Conservation (phyloP, 1,140 invertebrate species). For the Tetramorium parvispinum region DNA sequence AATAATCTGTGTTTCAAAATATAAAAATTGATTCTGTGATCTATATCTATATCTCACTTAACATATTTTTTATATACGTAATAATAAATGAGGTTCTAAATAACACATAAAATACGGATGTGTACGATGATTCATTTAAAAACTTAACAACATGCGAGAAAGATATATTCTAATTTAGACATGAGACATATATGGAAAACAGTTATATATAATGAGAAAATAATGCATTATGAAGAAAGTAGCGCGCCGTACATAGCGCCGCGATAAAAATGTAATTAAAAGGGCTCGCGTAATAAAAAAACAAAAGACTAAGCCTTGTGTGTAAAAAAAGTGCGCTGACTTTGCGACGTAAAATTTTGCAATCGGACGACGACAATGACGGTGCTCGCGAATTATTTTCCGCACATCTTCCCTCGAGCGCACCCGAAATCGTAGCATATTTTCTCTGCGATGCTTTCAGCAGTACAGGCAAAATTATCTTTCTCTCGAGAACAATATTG, state of each 20-base stretch:
- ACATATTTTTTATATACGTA: background rate
- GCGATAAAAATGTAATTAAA: conserved; percentile 51
- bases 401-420: background rate
- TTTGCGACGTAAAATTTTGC: background rate
- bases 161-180: conserved; percentile 28
- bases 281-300: conserved; percentile 26
- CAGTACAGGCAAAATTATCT: background rate
- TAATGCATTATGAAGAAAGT: conserved; percentile 22
- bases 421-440: conserved; percentile 12
- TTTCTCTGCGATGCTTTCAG: conserved; percentile 10
- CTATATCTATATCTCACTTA: background rate
- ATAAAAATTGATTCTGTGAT: too few species aligned
- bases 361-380: background rate
- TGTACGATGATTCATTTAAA: background rate
- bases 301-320: background rate
- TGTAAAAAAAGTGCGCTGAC: conserved; percentile 12
- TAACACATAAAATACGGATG: background rate
- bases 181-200: background rate
- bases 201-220: conserved; percentile 18
- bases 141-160: conserved; percentile 20
- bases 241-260: background rate
- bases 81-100: background rate
- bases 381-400: conserved; percentile 22
- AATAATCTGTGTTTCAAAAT: background rate
- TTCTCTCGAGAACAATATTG: conserved; percentile 25